Base-by-base conservation (phyloP, 2,888 invertebrate genomes). In the Pristionchus japonicus region DNA sequence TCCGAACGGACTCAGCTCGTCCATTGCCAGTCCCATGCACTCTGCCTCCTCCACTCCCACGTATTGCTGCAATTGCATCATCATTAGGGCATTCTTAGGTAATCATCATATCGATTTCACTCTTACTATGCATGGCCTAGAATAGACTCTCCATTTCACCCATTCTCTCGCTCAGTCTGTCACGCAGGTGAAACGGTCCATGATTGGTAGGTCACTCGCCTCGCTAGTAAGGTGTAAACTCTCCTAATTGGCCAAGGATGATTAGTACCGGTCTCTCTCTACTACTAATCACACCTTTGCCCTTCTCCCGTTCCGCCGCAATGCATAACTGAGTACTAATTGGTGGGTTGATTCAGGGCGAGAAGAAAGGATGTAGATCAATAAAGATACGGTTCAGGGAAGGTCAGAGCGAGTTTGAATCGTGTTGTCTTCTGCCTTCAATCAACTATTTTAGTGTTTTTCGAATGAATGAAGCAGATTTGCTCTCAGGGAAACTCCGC, bases 1-100 rank as follows among this genome's bases (percentile, higher is more conserved):
- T 74, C 86, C 86, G 23, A 86, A 86, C 20, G 86, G 86, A 9
- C 13, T 37, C 27, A 86, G 7, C 74, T 86, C 86, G n/a, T 86
- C 86, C 86, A 86, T 86, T 11, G 86, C 74, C 52, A 27, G 7
- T 13, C 86, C 86, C 86, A 86, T 86, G 27, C 86, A 86, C 15
- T 86, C 86, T 9, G 86, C 74, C 74, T 86, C 86, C 1, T 70
- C 86, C 17, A 74, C 47, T 23, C 74, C 49, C 9, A 86, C 52
- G 15, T n/a, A 31, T 31, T 64, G 61, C 86, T 86, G 67, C 37
- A 64, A 86, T 43, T 52, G 31, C 83, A n/a, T 57, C 34, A 49
- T 83, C 70, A 70, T 70, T 70, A 70, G 70, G 64, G 23, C n/a
- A 64, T 31, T 64, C n/a, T 64, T 52, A 15, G 52, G 23, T 23